Conservation (phyloP, 2,888 invertebrate species). For the Dicranocentrus wangi region DNA sequence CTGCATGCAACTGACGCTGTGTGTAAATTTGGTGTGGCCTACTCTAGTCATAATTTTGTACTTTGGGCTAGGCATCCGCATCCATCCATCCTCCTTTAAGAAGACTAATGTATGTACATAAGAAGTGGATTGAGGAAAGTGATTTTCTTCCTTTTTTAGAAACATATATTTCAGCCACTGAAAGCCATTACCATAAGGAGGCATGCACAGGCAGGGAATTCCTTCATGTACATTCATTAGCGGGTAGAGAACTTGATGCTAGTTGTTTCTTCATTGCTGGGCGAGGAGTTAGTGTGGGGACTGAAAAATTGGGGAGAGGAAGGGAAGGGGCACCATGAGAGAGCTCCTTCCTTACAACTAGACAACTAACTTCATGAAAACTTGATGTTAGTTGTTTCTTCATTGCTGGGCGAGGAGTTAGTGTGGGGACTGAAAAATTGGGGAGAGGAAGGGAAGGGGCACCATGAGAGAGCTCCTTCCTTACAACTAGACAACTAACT, state of each 20-base stretch:
- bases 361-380: constrained; percentile 22
- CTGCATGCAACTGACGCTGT: not conserved
- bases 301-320: not conserved
- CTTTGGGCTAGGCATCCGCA: no score
- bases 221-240: constrained; percentile 43
- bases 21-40: no score
- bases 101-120: not conserved
- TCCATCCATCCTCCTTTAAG: no score
- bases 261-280: not conserved
- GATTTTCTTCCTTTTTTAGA: constrained; percentile 58
- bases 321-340: constrained; percentile 25
- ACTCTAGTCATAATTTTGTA: not conserved
- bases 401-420: no score
- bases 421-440: no score
- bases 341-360: not conserved
- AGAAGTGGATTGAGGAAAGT: constrained; percentile 3
- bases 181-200: constrained; percentile 56
- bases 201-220: constrained; percentile 26
- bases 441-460: constrained; percentile 3
- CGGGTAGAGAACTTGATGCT: constrained; percentile 15
- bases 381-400: not conserved
- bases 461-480: constrained; percentile 5
- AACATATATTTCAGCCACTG: constrained; percentile 41
- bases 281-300: no score
- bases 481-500: constrained; percentile 14